Percentiles rank a stretch among this genome's conserved stretches.
Conservation (phyloP, 2,888 invertebrate genomes). For the Eustalomyia histrio region DNA sequence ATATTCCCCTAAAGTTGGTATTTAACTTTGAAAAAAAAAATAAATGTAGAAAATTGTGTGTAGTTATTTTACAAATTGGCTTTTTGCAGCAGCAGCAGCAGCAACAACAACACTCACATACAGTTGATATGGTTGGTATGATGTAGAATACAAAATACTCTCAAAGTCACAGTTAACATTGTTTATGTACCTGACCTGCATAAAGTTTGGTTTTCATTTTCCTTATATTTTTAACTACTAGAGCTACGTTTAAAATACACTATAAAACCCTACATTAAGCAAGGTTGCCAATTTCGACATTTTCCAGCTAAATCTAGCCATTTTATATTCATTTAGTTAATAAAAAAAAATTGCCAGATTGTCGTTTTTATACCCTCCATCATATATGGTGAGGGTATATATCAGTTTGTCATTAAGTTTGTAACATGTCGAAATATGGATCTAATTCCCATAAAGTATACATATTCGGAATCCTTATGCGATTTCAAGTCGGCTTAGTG, state of each 20-base stretch:
- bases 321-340: no score
- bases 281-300: no score
- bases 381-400: no score
- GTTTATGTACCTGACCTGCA: slow-evolving; percentile 49
- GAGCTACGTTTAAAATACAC: background rate
- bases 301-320: no score
- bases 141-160: slow-evolving; percentile 3
- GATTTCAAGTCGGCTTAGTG: no score
- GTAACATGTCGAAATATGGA: no score
- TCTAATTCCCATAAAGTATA: no score
- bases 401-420: no score
- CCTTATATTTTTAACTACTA: background rate
- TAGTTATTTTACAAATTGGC: slow-evolving; percentile 48
- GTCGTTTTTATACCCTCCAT: no score
- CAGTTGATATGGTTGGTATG: background rate
- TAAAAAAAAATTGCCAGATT: no score
- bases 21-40: slow-evolving; percentile 10
- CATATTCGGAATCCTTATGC: no score
- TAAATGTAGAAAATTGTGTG: slow-evolving; percentile 14
- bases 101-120: slow-evolving; percentile 12
- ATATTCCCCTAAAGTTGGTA: slow-evolving; percentile 27
- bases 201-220: slow-evolving; percentile 2
- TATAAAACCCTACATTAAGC: slow-evolving; percentile 17
- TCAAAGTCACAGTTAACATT: slow-evolving; percentile 29
- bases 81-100: slow-evolving; percentile 30